phyloP scores from a whole-genome alignment of 2,113 vertebrate species.

The human (Homo sapiens) region GRCh38 chr2:50461001-50461500 shows the following conservation, averaged over 20 bases:
- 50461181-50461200: slow-evolving; percentile 52
- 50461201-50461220: neutral
- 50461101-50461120: slow-evolving; percentile 53
- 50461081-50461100: slow-evolving; percentile 39
- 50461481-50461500: slow-evolving; percentile 69
- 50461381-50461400: slow-evolving; percentile 73
- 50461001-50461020: neutral
- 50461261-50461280: slow-evolving; percentile 68
- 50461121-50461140: neutral
- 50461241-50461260: slow-evolving; percentile 30
- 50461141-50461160: slow-evolving; percentile 32
- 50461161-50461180: slow-evolving; percentile 5
- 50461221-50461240: slow-evolving; percentile 34
- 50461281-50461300: slow-evolving; percentile 21
- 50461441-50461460: slow-evolving; percentile 71
- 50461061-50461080: neutral
- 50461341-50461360: slow-evolving; percentile 67
- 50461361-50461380: slow-evolving; percentile 69
- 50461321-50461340: slow-evolving; percentile 63
- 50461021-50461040: neutral
- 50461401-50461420: slow-evolving; percentile 79
- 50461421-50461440: slow-evolving; percentile 78
- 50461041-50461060: slow-evolving; percentile 8
- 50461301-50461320: slow-evolving; percentile 26
- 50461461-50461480: slow-evolving; percentile 77